Percentiles rank a stretch among this genome's conserved stretches.
phyloP scores from a whole-genome alignment of 2,113 vertebrate genomes.

The Acrocephalus arundinaceus region DNA sequence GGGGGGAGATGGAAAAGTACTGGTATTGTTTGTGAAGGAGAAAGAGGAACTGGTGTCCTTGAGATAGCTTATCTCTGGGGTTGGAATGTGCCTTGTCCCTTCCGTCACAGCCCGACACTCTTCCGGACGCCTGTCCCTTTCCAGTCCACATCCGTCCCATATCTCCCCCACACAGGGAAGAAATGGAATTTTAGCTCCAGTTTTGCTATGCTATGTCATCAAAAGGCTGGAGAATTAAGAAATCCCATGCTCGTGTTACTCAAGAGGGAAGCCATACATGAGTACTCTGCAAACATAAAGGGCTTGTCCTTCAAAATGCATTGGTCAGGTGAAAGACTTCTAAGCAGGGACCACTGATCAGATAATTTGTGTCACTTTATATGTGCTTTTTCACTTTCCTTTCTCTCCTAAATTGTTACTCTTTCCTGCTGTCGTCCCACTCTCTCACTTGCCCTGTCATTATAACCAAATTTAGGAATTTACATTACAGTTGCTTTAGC shows the following conservation, averaged over 20 bases:
- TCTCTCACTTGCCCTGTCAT: not conserved
- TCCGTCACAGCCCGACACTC: too few relatives aligned
- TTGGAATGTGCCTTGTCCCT: too few relatives aligned
- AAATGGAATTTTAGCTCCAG: not conserved
- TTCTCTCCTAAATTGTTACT: not conserved
- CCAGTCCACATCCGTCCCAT: too few relatives aligned
- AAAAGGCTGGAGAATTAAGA: not conserved
- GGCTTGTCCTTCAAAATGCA: rapidly evolving
- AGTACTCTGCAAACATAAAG: not conserved
- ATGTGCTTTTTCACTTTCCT: not conserved
- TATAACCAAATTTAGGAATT: not conserved
- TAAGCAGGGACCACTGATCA: not conserved
- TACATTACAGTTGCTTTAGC: not conserved
- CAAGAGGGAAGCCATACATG: not conserved
- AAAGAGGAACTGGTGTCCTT: too few relatives aligned
- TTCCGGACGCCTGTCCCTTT: too few relatives aligned
- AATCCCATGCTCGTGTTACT: not conserved
- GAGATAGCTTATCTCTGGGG: too few relatives aligned
- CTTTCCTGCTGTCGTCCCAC: not conserved
- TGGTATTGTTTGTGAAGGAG: too few relatives aligned
- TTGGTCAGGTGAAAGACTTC: not conserved
- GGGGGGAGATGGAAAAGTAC: too few relatives aligned
- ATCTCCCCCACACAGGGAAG: too few relatives aligned
- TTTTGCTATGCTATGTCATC: not conserved
- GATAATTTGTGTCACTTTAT: not conserved